A percentile compares a stretch with the other conserved stretches of the same genome.
These are phyloP conservation scores for Sylvilagus bachmani DNA, from an alignment of 2,113 vertebrate genomes.

Conservation along the genomic window DNA sequence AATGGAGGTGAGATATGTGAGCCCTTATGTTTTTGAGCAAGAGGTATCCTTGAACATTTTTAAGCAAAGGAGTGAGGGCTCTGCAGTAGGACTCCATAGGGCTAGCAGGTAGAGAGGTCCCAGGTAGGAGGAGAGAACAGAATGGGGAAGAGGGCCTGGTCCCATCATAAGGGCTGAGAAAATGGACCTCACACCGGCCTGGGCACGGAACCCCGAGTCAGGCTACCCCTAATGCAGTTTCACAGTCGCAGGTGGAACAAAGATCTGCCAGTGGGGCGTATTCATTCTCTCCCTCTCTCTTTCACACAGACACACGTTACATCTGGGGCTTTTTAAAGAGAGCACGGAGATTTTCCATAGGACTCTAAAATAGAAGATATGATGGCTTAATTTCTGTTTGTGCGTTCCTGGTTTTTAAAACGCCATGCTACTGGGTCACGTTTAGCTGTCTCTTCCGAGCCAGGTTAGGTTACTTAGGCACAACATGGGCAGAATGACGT, in stretches of 20 bases:
- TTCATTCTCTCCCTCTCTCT: not conserved
- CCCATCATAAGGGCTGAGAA: not conserved
- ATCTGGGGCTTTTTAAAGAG: not conserved
- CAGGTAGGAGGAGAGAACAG: not conserved
- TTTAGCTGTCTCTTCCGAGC: not conserved
- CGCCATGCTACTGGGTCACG: slow-evolving; percentile 32
- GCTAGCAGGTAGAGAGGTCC: not conserved
- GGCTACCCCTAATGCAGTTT: not conserved
- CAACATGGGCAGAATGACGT: not conserved
- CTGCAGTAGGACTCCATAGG: not conserved
- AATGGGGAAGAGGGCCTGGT: not conserved
- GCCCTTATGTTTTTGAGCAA: not conserved
- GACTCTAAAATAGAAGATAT: not conserved
- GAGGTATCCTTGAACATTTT: not conserved
- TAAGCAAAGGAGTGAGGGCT: not conserved
- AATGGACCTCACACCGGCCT: not conserved
- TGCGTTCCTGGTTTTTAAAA: slow-evolving; percentile 39
- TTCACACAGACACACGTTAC: not conserved
- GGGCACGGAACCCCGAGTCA: not conserved
- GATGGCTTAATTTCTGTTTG: slow-evolving; percentile 9
- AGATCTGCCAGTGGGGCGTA: not conserved
- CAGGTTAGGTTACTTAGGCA: slow-evolving; percentile 22
- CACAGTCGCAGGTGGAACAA: not conserved
- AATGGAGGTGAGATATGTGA: not conserved
- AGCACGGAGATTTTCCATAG: not conserved